Base-by-base conservation (phyloP, 2,797 vertebrate genomes). In the Bradypodion ventrale region DNA sequence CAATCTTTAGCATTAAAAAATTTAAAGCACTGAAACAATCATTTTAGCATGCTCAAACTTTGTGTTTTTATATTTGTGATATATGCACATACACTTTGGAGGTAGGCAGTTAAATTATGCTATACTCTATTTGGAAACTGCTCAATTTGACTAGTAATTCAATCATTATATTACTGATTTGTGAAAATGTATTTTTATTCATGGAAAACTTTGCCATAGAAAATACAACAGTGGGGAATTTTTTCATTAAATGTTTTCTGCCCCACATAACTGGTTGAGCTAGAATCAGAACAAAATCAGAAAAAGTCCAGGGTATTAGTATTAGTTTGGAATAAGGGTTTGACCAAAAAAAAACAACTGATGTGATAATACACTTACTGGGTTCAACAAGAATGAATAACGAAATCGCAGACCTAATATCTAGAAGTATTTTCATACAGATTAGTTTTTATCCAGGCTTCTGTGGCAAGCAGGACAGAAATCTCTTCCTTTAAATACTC, bases 261-360 rank as follows among this genome's bases (percentile, higher is more conserved):
- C n/a, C n/a, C 35, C n/a, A 66, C 21, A 49, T 52, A 59, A 25
- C 23, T 66, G n/a, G 12, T 25, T 69, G 27, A 69, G 69, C 29
- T 8, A 83, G 35, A 59, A 3, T 49, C 21, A n/a, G 32, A 82
- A 75, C 7, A 52, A 23, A 82, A 65, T 62, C 42, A 44, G 35
- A 23, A 15, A 59, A 40, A 42, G 5, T 80, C 19, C 27, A 73
- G 37, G 10, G 37, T 80, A 52, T 49, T 52, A 56, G 29, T 35
- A 68, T 68, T 19, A 21, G 23, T 60, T 21, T 52, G 37, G 40
- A 72, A 56, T 56, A 68, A 56, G 21, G 7, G 15, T 81, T 44
- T 60, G 27, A 72, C 79, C 73, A 70, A 80, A 68, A 80, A 74
- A 68, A n/a, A n/a, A n/a, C 10, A 69, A 70, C 79, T 72, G 35